Conservation (phyloP, 2,113 vertebrate species). For the Ramphastos sulfuratus region DNA sequence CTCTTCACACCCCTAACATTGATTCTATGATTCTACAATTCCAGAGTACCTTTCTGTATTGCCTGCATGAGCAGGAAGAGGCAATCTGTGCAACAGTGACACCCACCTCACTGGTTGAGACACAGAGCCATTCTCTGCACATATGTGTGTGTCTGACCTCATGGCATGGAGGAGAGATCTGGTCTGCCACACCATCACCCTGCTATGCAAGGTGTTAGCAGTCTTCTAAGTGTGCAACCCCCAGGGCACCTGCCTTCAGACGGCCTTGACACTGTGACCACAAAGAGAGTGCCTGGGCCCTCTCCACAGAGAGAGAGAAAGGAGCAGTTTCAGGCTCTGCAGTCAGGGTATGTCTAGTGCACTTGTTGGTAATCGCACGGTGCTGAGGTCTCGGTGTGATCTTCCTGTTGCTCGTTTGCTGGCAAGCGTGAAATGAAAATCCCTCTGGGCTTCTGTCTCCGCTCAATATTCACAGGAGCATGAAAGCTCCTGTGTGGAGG, state of each 20-base stretch:
- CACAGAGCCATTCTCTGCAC: background rate
- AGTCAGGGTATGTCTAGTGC: background rate
- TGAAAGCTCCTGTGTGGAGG: constrained; percentile 15
- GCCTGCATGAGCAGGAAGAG: background rate
- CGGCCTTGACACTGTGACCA: accelerated
- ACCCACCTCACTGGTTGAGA: background rate
- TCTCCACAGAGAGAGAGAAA: background rate
- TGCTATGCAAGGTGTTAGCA: accelerated
- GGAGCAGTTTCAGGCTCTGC: background rate
- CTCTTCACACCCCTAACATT: too few relatives aligned
- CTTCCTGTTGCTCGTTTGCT: constrained; percentile 65
- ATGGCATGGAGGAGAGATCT: accelerated
- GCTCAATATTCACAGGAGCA: constrained; percentile 71
- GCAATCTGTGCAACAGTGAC: background rate
- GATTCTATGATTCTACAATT: background rate
- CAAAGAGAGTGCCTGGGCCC: background rate
- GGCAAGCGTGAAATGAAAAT: constrained; percentile 71
- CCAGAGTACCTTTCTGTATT: accelerated
- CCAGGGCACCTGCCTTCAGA: background rate
- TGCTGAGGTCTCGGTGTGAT: constrained; percentile 52
- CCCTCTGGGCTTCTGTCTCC: constrained; percentile 62
- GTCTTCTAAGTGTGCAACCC: background rate
- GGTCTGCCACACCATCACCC: accelerated
- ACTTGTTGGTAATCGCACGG: constrained; percentile 14
- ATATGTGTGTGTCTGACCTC: background rate